Evolutionary conservation across 2,888 invertebrate species (phyloP), one percentile per base, ranked within the genome.

Genomic region (Drosophila colorata): DNA sequence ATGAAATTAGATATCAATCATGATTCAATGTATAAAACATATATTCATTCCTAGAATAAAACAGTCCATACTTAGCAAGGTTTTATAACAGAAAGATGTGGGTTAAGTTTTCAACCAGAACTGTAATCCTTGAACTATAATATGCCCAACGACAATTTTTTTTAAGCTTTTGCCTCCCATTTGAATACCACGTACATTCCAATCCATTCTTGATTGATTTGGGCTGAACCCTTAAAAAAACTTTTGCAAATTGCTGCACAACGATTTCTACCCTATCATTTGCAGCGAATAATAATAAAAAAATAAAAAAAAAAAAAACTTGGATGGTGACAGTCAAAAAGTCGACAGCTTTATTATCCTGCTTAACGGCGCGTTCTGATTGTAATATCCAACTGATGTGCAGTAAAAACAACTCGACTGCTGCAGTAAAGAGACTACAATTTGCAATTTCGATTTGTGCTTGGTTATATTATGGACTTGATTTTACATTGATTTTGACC

Each of bases 331-430:
- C 13, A 13, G 63, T 49, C 43, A 64, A 47, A 46, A 38, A 47
- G 48, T 64, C 20, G 63, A 49, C 49, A 64, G 63, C 25, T 63
- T 41, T 63, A 79, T 85, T 79, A 69, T 69, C 49, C 59, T 69
- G 82, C 63, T 84, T 73, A 84, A 59, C 69, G 55, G 64, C 31
- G 78, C 65, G 47, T 59, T 56, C 65, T 73, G 78, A 84, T 80
- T 78, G 78, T 47, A 52, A 79, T 65, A 79, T 79, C 57, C 70
- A 59, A 23, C 51, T 18, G 51, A 47, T 63, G 49, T 41, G 61
- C 20, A 60, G 11, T 9, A 35, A 41, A 31, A 58, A 56, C 6
- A 8, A 1, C 16, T 51, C 25, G 25, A 16, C 18, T 46, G n/a
- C 11, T 31, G 53, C 25, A 37, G 31, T 25, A 43, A 69, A 71